phyloP scores from a whole-genome alignment of 2,113 vertebrate genomes.

The Euleptes europaea region DNA sequence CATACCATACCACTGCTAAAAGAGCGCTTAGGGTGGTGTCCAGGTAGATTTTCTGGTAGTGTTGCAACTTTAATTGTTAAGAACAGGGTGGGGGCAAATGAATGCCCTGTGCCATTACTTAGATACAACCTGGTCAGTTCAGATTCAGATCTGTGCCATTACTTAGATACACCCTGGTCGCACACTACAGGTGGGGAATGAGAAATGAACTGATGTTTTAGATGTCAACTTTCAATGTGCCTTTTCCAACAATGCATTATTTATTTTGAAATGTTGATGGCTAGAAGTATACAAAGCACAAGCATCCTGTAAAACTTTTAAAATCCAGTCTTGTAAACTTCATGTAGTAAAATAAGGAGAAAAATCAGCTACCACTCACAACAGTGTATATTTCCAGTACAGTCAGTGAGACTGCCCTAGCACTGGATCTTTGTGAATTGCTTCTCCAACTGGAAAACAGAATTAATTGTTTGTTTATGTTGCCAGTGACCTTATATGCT shows the following conservation, averaged over 20 bases:
- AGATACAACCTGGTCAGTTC: too few relatives aligned
- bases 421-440: neutral
- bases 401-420: neutral
- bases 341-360: neutral
- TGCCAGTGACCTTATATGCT: conserved; percentile 7
- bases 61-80: too few relatives aligned
- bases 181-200: neutral
- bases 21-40: too few relatives aligned
- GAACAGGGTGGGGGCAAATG: too few relatives aligned
- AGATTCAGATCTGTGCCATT: too few relatives aligned
- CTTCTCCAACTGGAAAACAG: neutral
- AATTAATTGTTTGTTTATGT: neutral
- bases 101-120: neutral
- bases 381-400: neutral
- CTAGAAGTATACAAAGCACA: neutral
- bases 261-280: neutral
- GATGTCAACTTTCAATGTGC: neutral
- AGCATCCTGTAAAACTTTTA: too few relatives aligned
- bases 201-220: neutral
- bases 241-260: neutral
- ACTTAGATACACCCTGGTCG: neutral
- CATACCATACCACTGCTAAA: too few relatives aligned
- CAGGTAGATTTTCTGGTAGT: too few relatives aligned
- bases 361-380: neutral
- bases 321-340: neutral